Evolutionary conservation across 2,797 vertebrate species (phyloP).

Genomic region (Anableps anableps): DNA sequence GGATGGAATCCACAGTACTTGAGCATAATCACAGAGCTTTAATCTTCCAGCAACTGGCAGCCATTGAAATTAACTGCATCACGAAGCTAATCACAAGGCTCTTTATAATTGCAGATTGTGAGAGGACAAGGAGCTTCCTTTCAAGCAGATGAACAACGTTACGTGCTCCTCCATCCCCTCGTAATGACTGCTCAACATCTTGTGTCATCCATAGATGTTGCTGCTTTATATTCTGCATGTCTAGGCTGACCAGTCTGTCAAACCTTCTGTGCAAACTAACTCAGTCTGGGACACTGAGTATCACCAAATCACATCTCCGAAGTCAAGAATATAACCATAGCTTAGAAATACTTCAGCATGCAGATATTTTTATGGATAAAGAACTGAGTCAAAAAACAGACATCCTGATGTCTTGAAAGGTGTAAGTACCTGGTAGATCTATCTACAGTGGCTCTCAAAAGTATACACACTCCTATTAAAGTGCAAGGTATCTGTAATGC

Average conservation of each 20-base stretch:
- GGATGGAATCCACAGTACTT: slow-evolving; percentile 47
- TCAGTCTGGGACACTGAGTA: slow-evolving; percentile 36
- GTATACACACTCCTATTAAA: neutral
- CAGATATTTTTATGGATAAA: slow-evolving; percentile 52
- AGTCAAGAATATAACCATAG: slow-evolving; percentile 42
- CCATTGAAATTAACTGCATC: slow-evolving; percentile 52
- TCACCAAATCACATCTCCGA: slow-evolving; percentile 28
- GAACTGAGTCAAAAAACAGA: slow-evolving; percentile 50
- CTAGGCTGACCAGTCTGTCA: slow-evolving; percentile 30
- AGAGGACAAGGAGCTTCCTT: slow-evolving; percentile 55
- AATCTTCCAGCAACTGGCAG: slow-evolving; percentile 60
- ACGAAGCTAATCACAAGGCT: slow-evolving; percentile 58
- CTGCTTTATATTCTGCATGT: slow-evolving; percentile 27
- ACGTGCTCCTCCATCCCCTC: slow-evolving; percentile 24
- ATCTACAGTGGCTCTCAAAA: neutral
- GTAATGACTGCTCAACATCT: slow-evolving; percentile 34
- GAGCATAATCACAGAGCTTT: slow-evolving; percentile 62
- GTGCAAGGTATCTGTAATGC: neutral
- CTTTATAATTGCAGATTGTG: slow-evolving; percentile 62
- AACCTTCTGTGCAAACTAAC: slow-evolving; percentile 37
- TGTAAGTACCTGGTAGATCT: neutral
- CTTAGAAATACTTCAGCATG: slow-evolving; percentile 34
- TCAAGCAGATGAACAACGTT: slow-evolving; percentile 53
- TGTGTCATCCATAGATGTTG: slow-evolving; percentile 58
- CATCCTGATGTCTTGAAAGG: slow-evolving; percentile 31